Base-by-base conservation (phyloP, 2,888 invertebrate genomes). In the Mechanitis messenoides region DNA sequence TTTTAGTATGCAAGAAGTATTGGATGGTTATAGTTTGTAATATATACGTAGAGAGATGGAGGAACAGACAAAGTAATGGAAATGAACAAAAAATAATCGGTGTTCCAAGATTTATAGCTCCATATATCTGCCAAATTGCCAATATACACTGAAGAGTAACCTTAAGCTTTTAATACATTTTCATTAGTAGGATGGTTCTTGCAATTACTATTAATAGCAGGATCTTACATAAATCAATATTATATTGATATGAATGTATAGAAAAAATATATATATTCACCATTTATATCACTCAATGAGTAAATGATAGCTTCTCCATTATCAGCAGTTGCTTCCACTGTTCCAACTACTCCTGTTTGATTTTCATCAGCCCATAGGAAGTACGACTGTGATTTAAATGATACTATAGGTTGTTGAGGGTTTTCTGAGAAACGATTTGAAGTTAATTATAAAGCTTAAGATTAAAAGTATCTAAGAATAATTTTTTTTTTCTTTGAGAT, bases 221-320 rank as follows among this genome's bases (percentile, higher is more conserved):
- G 28, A 20, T 31, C 5, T 2, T 1, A 5, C 28, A 50, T 55
- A 46, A 33, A 28, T 28, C 9, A 31, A 33, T 42, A 20, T 47
- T 46, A 60, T 64, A 63, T 71, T 72, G 76, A 87, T 42, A 9
- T 9, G 7, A 9, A 42, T 28, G 2, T 3, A 31, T 28, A 50
- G 56, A 53, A 33, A 28, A 38, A 12, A 31, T 28, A 45, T 31
- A 46, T 46, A 60, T 64, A 63, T 71, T 72, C 76, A 87, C 88
- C 80, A 70, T 83, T 74, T 28, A 78, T 68, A 12, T 77, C 59
- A 9, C 57, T 58, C 28, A 87, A 68, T 1, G 83, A 77, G 69
- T 87, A 89, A 6, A 58, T 63, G n/a, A 90, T 50, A 0, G 66
- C 56, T 64, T 88, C 88, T 46, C 77, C 79, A 56, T 84, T 87